A percentile compares a stretch with the other conserved stretches of the same genome.
Conservation (phyloP, 1,140 invertebrate species). For the Leptopilina boulardi region DNA sequence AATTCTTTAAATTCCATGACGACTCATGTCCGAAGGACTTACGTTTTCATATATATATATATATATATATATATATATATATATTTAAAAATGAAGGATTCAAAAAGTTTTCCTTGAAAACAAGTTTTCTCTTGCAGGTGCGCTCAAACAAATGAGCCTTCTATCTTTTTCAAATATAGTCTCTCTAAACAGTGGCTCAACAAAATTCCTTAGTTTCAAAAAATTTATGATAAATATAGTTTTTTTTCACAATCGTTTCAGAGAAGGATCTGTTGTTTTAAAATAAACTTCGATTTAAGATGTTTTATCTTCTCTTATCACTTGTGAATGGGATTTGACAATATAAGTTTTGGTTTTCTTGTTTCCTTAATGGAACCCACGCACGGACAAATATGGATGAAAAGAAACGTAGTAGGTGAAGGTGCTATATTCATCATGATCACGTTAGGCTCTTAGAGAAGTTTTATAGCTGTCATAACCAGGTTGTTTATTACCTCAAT, state of each 20-base stretch:
- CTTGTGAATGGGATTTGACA: slow-evolving; percentile 3
- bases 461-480: slow-evolving; percentile 67
- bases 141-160: slow-evolving; percentile 23
- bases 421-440: slow-evolving; percentile 63
- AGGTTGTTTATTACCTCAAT: slow-evolving; percentile 45
- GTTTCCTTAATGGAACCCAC: slow-evolving; percentile 12
- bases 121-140: slow-evolving; percentile 12
- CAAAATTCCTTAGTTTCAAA: slow-evolving; percentile 17
- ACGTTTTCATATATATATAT: slow-evolving; percentile 4
- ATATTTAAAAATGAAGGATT: not conserved
- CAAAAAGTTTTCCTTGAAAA: slow-evolving; percentile 20
- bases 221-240: slow-evolving; percentile 2
- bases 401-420: slow-evolving; percentile 44
- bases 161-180: slow-evolving; percentile 4
- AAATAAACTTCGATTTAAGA: not conserved
- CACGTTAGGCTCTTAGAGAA: slow-evolving; percentile 68
- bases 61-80: not conserved
- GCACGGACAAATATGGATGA: slow-evolving; percentile 18
- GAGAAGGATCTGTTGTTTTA: not conserved
- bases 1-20: slow-evolving; percentile 40
- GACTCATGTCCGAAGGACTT: slow-evolving; percentile 41
- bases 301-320: slow-evolving; percentile 10
- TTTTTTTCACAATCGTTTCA: not conserved
- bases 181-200: slow-evolving; percentile 21
- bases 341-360: not conserved